Percentiles rank a stretch among this genome's conserved stretches.
Conservation (phyloP, 2,113 vertebrate genomes). For the Eleginops maclovinus region DNA sequence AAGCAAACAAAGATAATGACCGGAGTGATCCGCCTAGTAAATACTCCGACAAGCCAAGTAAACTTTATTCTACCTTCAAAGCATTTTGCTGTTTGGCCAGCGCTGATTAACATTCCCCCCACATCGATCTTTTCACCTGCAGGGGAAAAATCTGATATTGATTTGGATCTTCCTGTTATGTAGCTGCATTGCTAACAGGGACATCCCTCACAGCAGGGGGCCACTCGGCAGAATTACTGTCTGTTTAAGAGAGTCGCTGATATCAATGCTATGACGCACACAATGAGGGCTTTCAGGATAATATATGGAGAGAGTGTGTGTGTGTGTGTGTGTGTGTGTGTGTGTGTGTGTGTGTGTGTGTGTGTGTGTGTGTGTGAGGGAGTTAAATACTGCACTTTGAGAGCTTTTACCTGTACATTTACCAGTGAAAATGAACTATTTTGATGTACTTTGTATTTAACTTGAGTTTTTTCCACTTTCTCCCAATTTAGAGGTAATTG, state of each 20-base stretch:
- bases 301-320: slow-evolving; percentile 36
- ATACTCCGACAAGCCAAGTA: slow-evolving; percentile 41
- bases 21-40: slow-evolving; percentile 19
- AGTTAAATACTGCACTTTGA: slow-evolving; percentile 39
- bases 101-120: slow-evolving; percentile 27
- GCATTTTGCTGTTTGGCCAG: slow-evolving; percentile 24
- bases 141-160: slow-evolving; percentile 33
- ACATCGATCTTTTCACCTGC: slow-evolving; percentile 3
- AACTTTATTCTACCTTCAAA: slow-evolving; percentile 36
- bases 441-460: too few relatives aligned
- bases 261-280: slow-evolving; percentile 52
- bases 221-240: slow-evolving; percentile 45
- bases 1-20: slow-evolving; percentile 49
- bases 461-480: too few relatives aligned
- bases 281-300: slow-evolving; percentile 54
- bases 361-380: background rate
- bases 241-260: slow-evolving; percentile 42
- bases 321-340: background rate
- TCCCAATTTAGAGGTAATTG: too few relatives aligned
- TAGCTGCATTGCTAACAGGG: slow-evolving; percentile 21
- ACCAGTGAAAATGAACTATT: too few relatives aligned
- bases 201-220: slow-evolving; percentile 37
- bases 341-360: too few relatives aligned
- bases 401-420: too few relatives aligned
- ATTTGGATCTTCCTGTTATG: slow-evolving; percentile 31